Conservation (phyloP, 2,797 vertebrate genomes). For the Hydrophis major region DNA sequence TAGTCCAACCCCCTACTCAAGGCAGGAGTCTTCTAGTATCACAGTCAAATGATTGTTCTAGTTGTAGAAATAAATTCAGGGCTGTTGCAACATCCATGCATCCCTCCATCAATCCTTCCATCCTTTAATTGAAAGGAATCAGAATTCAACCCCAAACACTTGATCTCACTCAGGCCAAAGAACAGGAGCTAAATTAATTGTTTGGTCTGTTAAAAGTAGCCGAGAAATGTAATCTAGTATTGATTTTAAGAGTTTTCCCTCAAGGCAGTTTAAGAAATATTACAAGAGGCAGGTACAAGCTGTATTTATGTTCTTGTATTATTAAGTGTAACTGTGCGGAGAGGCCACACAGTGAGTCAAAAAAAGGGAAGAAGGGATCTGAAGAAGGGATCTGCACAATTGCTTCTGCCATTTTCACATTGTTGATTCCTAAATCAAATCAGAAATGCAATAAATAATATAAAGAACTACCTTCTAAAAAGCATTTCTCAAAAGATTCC, state of each 20-base stretch:
- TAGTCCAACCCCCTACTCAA: too few relatives aligned
- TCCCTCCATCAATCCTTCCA: neutral
- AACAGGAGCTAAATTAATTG: neutral
- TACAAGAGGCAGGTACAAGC: neutral
- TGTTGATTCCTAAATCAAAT: neutral
- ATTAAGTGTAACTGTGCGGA: neutral
- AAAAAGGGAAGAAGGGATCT: neutral
- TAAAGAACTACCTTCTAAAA: neutral
- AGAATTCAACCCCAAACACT: neutral
- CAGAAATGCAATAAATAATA: neutral
- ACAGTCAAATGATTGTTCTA: neutral
- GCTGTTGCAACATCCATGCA: neutral
- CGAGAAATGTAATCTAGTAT: neutral
- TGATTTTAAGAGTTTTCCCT: neutral
- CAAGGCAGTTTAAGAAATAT: neutral
- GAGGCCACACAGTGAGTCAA: neutral
- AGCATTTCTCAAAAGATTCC: neutral
- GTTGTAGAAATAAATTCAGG: neutral
- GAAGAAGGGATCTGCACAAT: neutral
- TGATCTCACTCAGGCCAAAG: constrained; percentile 6
- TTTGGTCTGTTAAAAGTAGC: neutral
- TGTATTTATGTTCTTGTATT: neutral
- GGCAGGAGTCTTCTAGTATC: too few relatives aligned
- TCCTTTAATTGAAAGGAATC: neutral
- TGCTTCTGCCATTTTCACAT: neutral